Evolutionary conservation across 2,113 vertebrate species (phyloP).

Genomic region (Argyrosomus japonicus): DNA sequence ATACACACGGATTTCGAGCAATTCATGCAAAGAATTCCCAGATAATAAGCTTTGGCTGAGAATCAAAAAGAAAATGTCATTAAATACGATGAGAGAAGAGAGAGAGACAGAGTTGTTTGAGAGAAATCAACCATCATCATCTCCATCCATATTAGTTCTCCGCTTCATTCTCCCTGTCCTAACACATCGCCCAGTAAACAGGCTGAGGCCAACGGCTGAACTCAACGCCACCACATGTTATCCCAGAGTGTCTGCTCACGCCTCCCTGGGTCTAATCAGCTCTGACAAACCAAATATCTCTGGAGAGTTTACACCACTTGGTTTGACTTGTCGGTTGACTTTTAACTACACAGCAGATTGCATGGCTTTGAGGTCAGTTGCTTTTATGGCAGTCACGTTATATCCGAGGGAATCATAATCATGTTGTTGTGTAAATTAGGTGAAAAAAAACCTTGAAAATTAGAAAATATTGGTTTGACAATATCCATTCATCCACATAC

Average conservation of each 20-base stretch:
- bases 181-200: conserved; percentile 66
- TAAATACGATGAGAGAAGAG: conserved; percentile 36
- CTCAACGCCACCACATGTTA: conserved; percentile 68
- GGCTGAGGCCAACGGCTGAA: conserved; percentile 60
- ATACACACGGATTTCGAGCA: conserved; percentile 22
- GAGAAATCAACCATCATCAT: conserved; percentile 70
- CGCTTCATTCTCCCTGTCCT: conserved; percentile 65
- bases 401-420: conserved; percentile 7
- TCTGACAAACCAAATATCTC: conserved; percentile 78
- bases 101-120: conserved; percentile 53
- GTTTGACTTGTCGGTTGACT: conserved; percentile 72
- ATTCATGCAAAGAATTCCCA: conserved; percentile 48
- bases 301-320: conserved; percentile 69
- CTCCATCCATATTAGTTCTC: conserved; percentile 59
- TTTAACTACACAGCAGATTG: conserved; percentile 64
- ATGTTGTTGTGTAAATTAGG: not conserved
- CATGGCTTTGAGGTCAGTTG: conserved; percentile 56
- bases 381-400: conserved; percentile 39
- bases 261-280: conserved; percentile 75
- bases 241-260: conserved; percentile 69
- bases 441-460: not conserved
- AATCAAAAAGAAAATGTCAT: conserved; percentile 47
- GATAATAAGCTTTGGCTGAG: conserved; percentile 56
- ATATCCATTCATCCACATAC: not conserved
- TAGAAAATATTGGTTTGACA: not conserved